Percentiles rank a stretch among this genome's conserved stretches.
These are phyloP conservation scores for Pocillopora meandrina DNA, from an alignment of 92 coral and sea anemone species.

Conservation along the genomic window DNA sequence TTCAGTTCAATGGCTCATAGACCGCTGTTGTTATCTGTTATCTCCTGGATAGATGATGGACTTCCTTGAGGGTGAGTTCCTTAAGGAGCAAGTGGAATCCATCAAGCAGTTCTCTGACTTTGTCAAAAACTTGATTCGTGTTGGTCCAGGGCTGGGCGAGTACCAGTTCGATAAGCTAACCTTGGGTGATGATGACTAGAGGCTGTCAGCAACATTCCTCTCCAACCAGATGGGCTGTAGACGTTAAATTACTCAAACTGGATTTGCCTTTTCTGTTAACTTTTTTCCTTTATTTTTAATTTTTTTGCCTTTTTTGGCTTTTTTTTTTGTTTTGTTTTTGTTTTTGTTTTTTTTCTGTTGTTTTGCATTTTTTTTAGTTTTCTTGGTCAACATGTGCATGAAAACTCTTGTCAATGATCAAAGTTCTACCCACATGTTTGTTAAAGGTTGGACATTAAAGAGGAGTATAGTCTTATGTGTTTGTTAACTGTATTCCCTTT, in stretches of 20 bases:
- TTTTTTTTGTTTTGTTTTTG: background rate
- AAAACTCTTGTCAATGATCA: background rate
- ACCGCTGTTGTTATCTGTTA: background rate
- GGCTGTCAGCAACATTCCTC: conserved; percentile 4
- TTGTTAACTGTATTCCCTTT: background rate
- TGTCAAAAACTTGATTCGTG: conserved; percentile 86
- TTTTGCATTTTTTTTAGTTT: too few species aligned
- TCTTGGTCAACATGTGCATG: background rate
- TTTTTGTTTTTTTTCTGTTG: background rate
- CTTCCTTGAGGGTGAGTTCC: conserved; percentile 82
- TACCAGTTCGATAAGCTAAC: conserved; percentile 98
- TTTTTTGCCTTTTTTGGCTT: background rate
- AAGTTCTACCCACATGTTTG: background rate
- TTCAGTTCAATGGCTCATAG: background rate
- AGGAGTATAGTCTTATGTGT: background rate
- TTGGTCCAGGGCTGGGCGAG: conserved; percentile 96
- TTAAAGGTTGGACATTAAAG: conserved; percentile 29
- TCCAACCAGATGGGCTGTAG: conserved; percentile 38
- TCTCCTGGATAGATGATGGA: conserved; percentile 81
- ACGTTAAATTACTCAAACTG: background rate
- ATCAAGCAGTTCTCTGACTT: conserved; percentile 82
- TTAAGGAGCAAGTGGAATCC: conserved; percentile 87
- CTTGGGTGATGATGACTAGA: conserved; percentile 52
- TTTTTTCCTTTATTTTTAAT: background rate
- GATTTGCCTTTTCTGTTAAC: background rate